Base-by-base conservation (phyloP, 2,113 vertebrate species). In the Thinocorus orbignyianus region DNA sequence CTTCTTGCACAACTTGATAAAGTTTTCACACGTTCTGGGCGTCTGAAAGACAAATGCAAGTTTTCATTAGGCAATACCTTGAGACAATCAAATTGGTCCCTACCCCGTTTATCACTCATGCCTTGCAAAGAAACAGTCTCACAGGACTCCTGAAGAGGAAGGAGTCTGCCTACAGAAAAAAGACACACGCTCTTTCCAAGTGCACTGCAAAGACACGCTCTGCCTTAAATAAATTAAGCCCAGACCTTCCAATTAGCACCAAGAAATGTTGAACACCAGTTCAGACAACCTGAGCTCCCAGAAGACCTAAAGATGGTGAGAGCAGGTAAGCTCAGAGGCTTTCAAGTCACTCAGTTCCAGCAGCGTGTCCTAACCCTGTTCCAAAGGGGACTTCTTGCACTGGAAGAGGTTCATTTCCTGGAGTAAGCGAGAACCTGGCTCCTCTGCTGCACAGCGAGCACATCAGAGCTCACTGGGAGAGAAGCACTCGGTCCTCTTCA, bases 21-120 rank as follows among this genome's bases (percentile, higher is more conserved):
- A 99, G 96, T 99, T 99, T 91, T 99, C 99, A 42, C 99, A 99
- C 2, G 99, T 98, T 97, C 99, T 99, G 13, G 99, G 99, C 13
- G 99, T 98, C 99, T 99, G 94, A 77, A 96, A 98, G 92, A 91
- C 14, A 95, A 70, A 3, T 0, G 4, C 4, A 22, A 52, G 19
- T 51, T 39, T 61, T 64, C 73, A 84, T 55, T 42, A 72, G 81
- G 68, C 44, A 78, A 41, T 65, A n/a, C 13, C 7, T 81, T 91
- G 49, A 64, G 70, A 39, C 16, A 71, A 33, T 26, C 52, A 42
- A 81, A 72, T 11, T 49, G 26, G 41, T 69, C 20, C 64, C 42
- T 42, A 60, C 26, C 70, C 28, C 30, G 10, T 33, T 65, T 13
- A 61, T 80, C 25, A 48, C 25, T 65, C 66, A 15, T 70, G 79